Conservation (phyloP, 1,140 invertebrate genomes). For the Anoplophora glabripennis region DNA sequence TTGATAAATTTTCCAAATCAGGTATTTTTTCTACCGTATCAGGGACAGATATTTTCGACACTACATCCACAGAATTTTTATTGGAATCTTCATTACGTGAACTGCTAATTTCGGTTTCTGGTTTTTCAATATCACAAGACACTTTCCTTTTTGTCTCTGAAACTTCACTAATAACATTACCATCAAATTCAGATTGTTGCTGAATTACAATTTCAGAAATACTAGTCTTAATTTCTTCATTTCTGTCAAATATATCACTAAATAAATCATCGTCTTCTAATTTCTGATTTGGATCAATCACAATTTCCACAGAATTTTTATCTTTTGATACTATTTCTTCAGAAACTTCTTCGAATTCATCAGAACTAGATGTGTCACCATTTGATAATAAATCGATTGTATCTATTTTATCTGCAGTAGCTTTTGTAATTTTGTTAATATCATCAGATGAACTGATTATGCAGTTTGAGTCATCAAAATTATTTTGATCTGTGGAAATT, state of each 20-base stretch:
- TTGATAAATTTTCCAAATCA: slow-evolving; percentile 4
- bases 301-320: slow-evolving; percentile 41
- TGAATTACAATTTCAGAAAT: neutral
- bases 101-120: no score
- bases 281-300: slow-evolving; percentile 44
- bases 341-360: slow-evolving; percentile 58
- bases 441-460: slow-evolving; percentile 55
- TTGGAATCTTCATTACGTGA: no score
- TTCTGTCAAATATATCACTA: slow-evolving; percentile 58
- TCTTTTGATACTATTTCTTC: slow-evolving; percentile 33
- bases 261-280: slow-evolving; percentile 68
- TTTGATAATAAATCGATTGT: slow-evolving; percentile 32
- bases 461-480: no score
- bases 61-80: no score
- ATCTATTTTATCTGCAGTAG: neutral
- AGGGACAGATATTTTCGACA: no score
- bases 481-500: no score
- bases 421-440: slow-evolving; percentile 56
- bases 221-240: neutral
- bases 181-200: no score
- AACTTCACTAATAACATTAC: no score
- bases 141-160: no score
- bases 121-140: no score
- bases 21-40: no score
- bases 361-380: slow-evolving; percentile 32